A percentile compares a stretch with the other conserved stretches of the same genome.
These are phyloP conservation scores for Carduelis carduelis DNA, from an alignment of 2,797 vertebrate genomes.

Conservation along the genomic window DNA sequence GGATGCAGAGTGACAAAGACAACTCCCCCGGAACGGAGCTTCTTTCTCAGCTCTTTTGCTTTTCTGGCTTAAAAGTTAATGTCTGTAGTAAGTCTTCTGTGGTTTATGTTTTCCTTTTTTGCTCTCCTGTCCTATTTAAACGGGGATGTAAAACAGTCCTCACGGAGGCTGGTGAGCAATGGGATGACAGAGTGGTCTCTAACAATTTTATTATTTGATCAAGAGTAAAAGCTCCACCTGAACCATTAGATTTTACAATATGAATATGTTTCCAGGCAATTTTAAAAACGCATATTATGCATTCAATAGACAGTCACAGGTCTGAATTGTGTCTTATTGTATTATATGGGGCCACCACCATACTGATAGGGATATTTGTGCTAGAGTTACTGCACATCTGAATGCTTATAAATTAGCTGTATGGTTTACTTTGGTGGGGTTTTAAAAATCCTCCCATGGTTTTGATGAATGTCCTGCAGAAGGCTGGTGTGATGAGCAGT, in stretches of 20 bases:
- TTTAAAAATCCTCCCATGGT: conserved; percentile 2
- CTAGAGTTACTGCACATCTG: conserved; percentile 1
- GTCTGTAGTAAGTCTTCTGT: conserved; percentile 29
- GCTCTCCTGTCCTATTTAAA: conserved; percentile 56
- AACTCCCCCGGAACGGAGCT: neutral
- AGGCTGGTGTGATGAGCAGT: neutral
- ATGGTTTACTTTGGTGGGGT: conserved; percentile 1
- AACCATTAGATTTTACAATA: conserved; percentile 69
- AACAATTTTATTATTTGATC: conserved; percentile 77
- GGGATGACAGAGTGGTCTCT: conserved; percentile 71
- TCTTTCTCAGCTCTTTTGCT: neutral
- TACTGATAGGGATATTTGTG: conserved; percentile 37
- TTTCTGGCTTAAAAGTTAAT: conserved; percentile 25
- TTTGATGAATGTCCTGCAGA: conserved; percentile 28
- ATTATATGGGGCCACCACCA: neutral
- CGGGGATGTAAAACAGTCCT: conserved; percentile 46
- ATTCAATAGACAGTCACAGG: conserved; percentile 62
- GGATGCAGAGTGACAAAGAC: neutral
- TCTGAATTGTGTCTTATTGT: conserved; percentile 65
- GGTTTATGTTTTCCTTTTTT: conserved; percentile 41
- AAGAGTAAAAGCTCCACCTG: conserved; percentile 68
- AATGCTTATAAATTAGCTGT: conserved; percentile 25
- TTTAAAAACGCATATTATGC: conserved; percentile 69
- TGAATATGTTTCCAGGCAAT: conserved; percentile 72
- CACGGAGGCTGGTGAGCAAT: conserved; percentile 50